A percentile compares a stretch with the other conserved stretches of the same genome.
phyloP scores from a whole-genome alignment of 2,113 vertebrate species.

The Chaetodon trifascialis region DNA sequence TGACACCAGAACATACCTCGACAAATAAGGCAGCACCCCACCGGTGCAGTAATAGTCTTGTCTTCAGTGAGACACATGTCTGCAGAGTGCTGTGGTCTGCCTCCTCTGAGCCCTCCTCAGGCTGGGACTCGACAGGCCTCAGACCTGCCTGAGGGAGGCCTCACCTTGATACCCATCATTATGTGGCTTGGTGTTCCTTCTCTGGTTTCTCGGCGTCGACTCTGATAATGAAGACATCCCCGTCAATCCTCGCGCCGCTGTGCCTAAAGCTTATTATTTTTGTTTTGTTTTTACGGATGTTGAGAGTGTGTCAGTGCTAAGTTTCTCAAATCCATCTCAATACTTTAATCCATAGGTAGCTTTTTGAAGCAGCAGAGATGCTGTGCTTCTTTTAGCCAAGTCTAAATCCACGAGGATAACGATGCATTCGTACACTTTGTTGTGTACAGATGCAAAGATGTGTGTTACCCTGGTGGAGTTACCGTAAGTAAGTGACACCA shows the following conservation, averaged over 20 bases:
- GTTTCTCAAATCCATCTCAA: constrained; percentile 53
- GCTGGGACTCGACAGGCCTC: constrained; percentile 67
- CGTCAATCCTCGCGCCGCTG: constrained; percentile 50
- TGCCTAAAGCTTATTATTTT: constrained; percentile 50
- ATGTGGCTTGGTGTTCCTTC: constrained; percentile 66
- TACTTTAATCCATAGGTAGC: constrained; percentile 40
- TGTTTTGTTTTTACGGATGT: constrained; percentile 50
- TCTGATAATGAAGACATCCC: constrained; percentile 62
- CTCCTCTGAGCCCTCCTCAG: constrained; percentile 38
- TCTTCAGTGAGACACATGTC: constrained; percentile 30
- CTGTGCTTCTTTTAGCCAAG: constrained; percentile 27
- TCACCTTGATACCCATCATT: constrained; percentile 71
- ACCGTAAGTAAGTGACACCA: constrained; percentile 52
- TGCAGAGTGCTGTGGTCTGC: constrained; percentile 42
- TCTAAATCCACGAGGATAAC: constrained; percentile 47
- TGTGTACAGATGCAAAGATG: not conserved
- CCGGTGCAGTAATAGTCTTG: constrained; percentile 27
- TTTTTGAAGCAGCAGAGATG: constrained; percentile 13
- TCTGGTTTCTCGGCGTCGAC: constrained; percentile 63
- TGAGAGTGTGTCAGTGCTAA: constrained; percentile 60
- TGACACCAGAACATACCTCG: constrained; percentile 47
- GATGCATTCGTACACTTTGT: constrained; percentile 42
- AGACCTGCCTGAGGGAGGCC: constrained; percentile 70
- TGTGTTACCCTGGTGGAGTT: constrained; percentile 44
- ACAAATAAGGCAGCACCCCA: constrained; percentile 44